Percentiles rank a stretch among this genome's conserved stretches.
phyloP scores from a whole-genome alignment of 2,113 vertebrate genomes.

The Sorex fumeus region DNA sequence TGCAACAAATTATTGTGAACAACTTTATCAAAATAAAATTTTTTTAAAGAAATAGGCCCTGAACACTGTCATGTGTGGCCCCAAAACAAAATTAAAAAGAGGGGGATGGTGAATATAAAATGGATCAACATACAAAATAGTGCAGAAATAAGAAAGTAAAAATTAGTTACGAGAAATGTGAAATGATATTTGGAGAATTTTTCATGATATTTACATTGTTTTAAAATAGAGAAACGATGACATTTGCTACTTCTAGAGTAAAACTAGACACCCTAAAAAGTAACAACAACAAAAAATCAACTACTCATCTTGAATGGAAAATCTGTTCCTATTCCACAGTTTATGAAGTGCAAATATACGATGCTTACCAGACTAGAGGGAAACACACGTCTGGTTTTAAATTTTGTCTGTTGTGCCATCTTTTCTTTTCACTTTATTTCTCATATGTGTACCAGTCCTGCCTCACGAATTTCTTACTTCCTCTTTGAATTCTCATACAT shows the following conservation, averaged over 20 bases:
- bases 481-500: slow-evolving; percentile 51
- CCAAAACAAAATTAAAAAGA: too few relatives aligned
- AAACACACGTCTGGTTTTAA: slow-evolving; percentile 69
- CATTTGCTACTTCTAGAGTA: background rate
- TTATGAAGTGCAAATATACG: slow-evolving; percentile 50
- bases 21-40: too few relatives aligned
- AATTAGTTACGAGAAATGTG: background rate
- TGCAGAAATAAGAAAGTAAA: background rate
- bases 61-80: too few relatives aligned
- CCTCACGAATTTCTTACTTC: slow-evolving; percentile 60
- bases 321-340: background rate
- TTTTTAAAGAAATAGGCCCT: too few relatives aligned
- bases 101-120: background rate
- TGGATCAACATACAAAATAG: background rate
- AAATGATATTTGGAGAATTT: background rate
- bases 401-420: slow-evolving; percentile 59
- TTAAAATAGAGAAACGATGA: slow-evolving; percentile 22
- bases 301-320: slow-evolving; percentile 5
- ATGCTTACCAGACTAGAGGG: slow-evolving; percentile 2
- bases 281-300: slow-evolving; percentile 9
- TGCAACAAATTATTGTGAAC: too few relatives aligned
- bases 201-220: slow-evolving; percentile 43
- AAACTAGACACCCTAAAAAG: slow-evolving; percentile 42
- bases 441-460: background rate
- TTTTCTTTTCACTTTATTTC: slow-evolving; percentile 65